Evolutionary conservation across 2,113 vertebrate species (phyloP).

Genomic region (Lepus americanus): DNA sequence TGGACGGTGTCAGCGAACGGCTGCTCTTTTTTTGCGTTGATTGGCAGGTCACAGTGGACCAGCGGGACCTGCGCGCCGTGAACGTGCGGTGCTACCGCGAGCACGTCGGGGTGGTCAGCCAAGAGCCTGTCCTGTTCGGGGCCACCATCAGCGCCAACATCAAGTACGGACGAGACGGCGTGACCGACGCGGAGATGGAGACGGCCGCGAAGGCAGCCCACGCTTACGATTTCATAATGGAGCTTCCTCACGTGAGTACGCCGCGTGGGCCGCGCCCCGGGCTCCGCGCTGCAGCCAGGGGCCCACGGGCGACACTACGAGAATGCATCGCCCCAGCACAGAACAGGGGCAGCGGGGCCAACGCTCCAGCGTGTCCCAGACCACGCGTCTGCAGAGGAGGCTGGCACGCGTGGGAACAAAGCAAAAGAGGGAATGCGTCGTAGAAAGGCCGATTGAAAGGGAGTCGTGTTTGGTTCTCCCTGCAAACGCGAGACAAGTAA

Average conservation of each 20-base stretch:
- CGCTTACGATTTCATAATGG: constrained; percentile 84
- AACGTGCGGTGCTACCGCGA: constrained; percentile 81
- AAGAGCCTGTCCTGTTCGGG: constrained; percentile 83
- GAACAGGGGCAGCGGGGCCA: neutral
- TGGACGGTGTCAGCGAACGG: neutral
- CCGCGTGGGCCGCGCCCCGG: neutral
- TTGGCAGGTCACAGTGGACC: constrained; percentile 80
- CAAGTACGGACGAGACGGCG: constrained; percentile 76
- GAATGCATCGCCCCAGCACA: too few relatives aligned
- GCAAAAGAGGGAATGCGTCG: neutral
- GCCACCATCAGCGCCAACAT: constrained; percentile 84
- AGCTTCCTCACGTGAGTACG: constrained; percentile 80
- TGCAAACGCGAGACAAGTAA: neutral
- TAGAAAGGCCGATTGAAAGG: neutral
- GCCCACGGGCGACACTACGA: too few relatives aligned
- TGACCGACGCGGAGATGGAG: constrained; percentile 81
- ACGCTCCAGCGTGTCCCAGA: neutral
- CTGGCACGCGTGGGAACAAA: neutral
- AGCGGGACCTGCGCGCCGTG: constrained; percentile 76
- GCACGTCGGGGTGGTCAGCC: constrained; percentile 83
- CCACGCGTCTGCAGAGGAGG: neutral
- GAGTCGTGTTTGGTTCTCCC: neutral
- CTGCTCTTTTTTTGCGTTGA: constrained; percentile 22
- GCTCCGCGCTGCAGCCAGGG: neutral
- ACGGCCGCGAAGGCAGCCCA: constrained; percentile 83